Conservation (phyloP, 2,113 vertebrate species). For the Ceuthmochares aereus region DNA sequence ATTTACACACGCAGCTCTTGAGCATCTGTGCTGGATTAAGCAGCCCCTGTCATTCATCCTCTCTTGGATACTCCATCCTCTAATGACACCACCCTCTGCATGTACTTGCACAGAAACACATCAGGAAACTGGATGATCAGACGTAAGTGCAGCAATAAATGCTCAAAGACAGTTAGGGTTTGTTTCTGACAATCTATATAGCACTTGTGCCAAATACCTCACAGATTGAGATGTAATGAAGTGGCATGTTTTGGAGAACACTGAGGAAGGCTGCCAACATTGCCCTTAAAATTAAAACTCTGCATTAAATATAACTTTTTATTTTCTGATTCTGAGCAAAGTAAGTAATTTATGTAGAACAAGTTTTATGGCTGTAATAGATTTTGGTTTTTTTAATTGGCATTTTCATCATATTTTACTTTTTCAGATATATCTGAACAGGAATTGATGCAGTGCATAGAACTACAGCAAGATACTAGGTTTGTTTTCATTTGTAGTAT, state of each 20-base stretch:
- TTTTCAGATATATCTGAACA: neutral
- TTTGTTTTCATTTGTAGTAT: neutral
- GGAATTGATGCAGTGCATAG: fast-evolving
- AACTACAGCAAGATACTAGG: neutral
- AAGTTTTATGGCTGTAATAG: neutral
- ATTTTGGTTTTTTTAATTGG: neutral
- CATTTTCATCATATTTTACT: neutral
- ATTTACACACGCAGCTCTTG: neutral
- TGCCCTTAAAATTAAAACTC: neutral
- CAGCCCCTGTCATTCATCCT: neutral
- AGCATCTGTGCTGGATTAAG: neutral
- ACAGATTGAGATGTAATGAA: neutral
- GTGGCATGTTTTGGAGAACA: neutral
- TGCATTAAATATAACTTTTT: neutral
- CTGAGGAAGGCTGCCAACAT: neutral
- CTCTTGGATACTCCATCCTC: neutral
- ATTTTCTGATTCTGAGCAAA: neutral
- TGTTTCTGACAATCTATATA: neutral
- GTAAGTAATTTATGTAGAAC: neutral
- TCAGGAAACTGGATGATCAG: neutral
- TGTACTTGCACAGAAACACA: neutral
- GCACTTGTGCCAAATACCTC: neutral
- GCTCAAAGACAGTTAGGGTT: neutral
- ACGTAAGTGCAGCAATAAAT: neutral
- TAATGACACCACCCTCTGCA: fast-evolving